Conservation (phyloP, 1,140 invertebrate genomes). For the Branchinecta lindahli region DNA sequence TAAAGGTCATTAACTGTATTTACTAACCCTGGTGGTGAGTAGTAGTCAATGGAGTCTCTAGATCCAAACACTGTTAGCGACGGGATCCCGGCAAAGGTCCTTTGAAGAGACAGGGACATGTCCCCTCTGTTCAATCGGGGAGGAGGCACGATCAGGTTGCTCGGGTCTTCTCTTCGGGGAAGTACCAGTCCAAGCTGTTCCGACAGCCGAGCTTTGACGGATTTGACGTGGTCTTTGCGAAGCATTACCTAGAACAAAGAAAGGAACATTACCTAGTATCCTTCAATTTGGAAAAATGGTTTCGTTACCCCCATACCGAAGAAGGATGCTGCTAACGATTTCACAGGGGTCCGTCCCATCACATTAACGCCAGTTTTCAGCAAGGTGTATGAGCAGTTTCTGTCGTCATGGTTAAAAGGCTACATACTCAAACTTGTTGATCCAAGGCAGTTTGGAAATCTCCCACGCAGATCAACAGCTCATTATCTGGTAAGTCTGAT, state of each 20-base stretch:
- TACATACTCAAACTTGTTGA: no score
- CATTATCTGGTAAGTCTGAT: no score
- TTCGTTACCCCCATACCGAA: no score
- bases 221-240: conserved; percentile 21
- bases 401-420: no score
- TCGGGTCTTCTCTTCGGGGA: conserved; percentile 27
- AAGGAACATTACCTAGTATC: no score
- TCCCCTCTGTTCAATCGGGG: conserved; percentile 24
- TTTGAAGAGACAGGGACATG: conserved; percentile 29
- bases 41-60: conserved; percentile 45
- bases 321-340: no score
- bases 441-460: no score
- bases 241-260: conserved; percentile 2
- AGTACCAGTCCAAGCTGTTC: conserved; percentile 32
- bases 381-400: no score
- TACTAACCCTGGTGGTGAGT: conserved; percentile 31
- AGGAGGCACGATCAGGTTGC: conserved; percentile 30
- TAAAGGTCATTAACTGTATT: neutral
- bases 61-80: conserved; percentile 42
- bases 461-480: no score
- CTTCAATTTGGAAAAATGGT: no score
- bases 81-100: conserved; percentile 27
- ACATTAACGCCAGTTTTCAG: no score
- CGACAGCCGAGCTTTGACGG: conserved; percentile 32
- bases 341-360: no score